Conservation (phyloP, 2,113 vertebrate genomes). For the Corythornis vintsioides region DNA sequence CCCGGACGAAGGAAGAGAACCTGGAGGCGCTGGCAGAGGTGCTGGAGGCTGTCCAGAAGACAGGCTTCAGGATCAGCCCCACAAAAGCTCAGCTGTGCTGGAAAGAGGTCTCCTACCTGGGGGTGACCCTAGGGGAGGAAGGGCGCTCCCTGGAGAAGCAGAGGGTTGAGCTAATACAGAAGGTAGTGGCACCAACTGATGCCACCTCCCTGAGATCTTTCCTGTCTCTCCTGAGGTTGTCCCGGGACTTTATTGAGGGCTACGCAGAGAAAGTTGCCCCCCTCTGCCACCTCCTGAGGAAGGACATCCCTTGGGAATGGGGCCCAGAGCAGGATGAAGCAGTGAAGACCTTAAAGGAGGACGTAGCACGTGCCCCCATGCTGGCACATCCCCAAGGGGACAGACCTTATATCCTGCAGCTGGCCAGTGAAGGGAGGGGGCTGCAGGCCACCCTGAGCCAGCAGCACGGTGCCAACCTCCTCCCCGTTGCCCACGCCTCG, state of each 20-base stretch:
- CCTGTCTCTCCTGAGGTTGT: constrained; percentile 27
- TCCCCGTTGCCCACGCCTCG: background rate
- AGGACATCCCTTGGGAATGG: constrained; percentile 36
- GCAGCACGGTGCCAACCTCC: background rate
- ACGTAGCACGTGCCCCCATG: background rate
- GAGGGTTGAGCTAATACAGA: constrained; percentile 50
- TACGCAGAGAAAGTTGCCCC: constrained; percentile 40
- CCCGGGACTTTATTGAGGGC: constrained; percentile 38
- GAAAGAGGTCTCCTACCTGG: constrained; percentile 63
- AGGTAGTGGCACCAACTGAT: background rate
- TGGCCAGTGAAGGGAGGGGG: background rate
- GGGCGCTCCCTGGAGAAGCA: constrained; percentile 27
- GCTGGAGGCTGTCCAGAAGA: constrained; percentile 36
- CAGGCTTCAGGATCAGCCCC: constrained; percentile 40
- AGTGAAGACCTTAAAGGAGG: constrained; percentile 37
- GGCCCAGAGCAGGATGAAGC: constrained; percentile 44
- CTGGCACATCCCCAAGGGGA: background rate
- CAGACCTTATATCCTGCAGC: constrained; percentile 21
- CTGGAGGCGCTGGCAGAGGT: constrained; percentile 45
- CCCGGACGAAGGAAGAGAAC: constrained; percentile 39
- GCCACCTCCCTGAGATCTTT: constrained; percentile 25
- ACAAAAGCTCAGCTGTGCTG: constrained; percentile 60
- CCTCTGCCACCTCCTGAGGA: constrained; percentile 42
- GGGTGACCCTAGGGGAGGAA: constrained; percentile 47
- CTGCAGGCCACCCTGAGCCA: constrained; percentile 37